These are phyloP conservation scores for Lasiurus cinereus DNA, from an alignment of 2,113 vertebrate species.

Conservation along the genomic window DNA sequence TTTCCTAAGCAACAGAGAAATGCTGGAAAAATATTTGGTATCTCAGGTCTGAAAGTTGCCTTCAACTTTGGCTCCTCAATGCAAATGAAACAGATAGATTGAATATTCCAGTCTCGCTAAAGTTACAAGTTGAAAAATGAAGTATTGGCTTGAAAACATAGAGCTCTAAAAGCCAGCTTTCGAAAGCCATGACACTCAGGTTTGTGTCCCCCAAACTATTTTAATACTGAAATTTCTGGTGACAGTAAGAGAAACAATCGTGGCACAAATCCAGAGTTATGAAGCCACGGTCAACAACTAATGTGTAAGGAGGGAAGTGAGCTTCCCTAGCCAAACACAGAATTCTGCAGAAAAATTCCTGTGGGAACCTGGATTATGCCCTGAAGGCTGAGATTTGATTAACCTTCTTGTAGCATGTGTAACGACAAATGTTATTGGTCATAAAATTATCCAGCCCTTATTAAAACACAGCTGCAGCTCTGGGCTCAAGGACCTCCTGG, in stretches of 20 bases:
- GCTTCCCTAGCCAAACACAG: constrained; percentile 59
- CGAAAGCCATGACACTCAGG: not conserved
- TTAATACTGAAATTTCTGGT: not conserved
- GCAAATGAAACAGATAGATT: constrained; percentile 75
- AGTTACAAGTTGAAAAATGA: constrained; percentile 65
- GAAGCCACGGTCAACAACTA: constrained; percentile 42
- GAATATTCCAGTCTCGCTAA: constrained; percentile 24
- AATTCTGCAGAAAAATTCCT: constrained; percentile 75
- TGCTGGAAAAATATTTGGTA: constrained; percentile 84
- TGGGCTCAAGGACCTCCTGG: constrained; percentile 78
- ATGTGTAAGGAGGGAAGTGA: constrained; percentile 30
- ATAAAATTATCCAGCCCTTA: constrained; percentile 85
- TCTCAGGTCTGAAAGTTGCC: constrained; percentile 80
- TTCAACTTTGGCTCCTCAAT: constrained; percentile 71
- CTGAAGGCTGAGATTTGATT: constrained; percentile 83
- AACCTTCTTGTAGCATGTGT: constrained; percentile 83
- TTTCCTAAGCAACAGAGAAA: constrained; percentile 85
- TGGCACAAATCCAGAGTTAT: not conserved
- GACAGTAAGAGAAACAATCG: not conserved
- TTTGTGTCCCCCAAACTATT: not conserved
- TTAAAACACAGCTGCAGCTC: constrained; percentile 84
- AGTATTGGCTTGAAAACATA: not conserved
- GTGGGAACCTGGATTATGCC: constrained; percentile 76
- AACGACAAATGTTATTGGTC: constrained; percentile 84
- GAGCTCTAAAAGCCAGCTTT: not conserved